Base-by-base conservation (phyloP, 2,888 invertebrate species). In the Tricholauxania praeusta region DNA sequence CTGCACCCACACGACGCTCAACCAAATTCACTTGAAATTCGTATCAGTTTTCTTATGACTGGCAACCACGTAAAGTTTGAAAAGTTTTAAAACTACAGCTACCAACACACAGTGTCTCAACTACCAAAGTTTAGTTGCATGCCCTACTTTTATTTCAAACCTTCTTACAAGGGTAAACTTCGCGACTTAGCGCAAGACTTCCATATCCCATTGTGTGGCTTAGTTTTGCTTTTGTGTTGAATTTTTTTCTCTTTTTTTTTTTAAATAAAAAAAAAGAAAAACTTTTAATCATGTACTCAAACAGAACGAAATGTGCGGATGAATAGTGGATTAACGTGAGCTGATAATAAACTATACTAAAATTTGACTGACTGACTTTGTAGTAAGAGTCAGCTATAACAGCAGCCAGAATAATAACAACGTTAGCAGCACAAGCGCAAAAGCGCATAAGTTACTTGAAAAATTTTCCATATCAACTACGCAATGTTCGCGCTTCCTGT, bases 271-370 rank as follows among this genome's bases (percentile, higher is more conserved):
- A n/a, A 39, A 10, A 1, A 39, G 39, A 39, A 39, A 39, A 68
- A 68, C 68, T 68, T 68, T 68, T 68, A 68, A 68, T 68, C 68
- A 68, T 68, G 68, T 59, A 68, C 68, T 68, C 51, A 68, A 68
- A 68, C 19, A 59, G 47, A 39, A 66, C 52, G 17, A 22, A 66
- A 53, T 53, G 17, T 39, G 39, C 53, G 66, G 55, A 53, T 53
- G 53, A 55, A 66, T 39, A 66, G 12, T 12, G 66, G 65, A 52
- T 65, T 65, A 65, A 51, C 65, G 51, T 65, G 65, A 19, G 51
- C 49, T 65, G 65, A 65, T 65, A 65, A 66, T 53, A 14, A 51
- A 39, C 39, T 39, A 10, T 10, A 39, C 39, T 39, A 39, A 39
- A 39, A 10, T 39, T 39, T 6, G 39, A 39, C 39, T 10, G 39